Percentiles rank a stretch among this genome's conserved stretches.
Conservation (phyloP, 2,797 vertebrate species). For the Myotis pilosus region DNA sequence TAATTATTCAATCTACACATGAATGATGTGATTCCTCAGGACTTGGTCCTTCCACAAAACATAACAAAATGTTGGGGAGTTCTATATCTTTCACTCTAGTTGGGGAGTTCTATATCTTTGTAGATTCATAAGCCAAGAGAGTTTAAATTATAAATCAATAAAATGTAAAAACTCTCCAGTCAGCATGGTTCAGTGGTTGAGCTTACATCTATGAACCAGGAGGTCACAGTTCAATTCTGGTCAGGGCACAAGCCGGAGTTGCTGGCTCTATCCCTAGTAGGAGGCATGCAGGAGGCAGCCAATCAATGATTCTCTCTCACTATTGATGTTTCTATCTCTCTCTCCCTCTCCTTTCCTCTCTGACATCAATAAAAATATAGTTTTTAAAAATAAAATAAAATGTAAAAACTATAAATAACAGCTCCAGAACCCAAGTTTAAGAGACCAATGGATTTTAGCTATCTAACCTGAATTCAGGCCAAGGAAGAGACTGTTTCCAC, state of each 20-base stretch:
- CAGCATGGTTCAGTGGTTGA: too few relatives aligned
- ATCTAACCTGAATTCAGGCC: background rate
- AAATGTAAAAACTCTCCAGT: background rate
- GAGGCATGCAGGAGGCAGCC: too few relatives aligned
- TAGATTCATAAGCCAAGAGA: background rate
- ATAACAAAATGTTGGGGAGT: background rate
- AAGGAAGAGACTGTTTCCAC: background rate
- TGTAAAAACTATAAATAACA: background rate
- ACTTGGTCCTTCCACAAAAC: background rate
- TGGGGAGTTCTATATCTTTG: background rate
- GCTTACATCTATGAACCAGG: too few relatives aligned
- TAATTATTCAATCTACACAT: background rate
- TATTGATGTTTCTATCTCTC: too few relatives aligned
- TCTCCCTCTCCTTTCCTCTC: too few relatives aligned
- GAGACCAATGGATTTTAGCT: background rate
- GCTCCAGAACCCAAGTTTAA: background rate
- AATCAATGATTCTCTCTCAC: too few relatives aligned
- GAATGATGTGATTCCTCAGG: background rate
- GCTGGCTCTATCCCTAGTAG: too few relatives aligned
- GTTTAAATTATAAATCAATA: background rate
- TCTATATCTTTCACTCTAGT: background rate
- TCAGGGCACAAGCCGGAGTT: too few relatives aligned
- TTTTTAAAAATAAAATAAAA: too few relatives aligned
- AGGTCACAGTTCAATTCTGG: too few relatives aligned
- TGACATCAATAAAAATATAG: too few relatives aligned